These are phyloP conservation scores for Pogoniulus pusillus DNA, from an alignment of 2,797 vertebrate species.

Conservation along the genomic window DNA sequence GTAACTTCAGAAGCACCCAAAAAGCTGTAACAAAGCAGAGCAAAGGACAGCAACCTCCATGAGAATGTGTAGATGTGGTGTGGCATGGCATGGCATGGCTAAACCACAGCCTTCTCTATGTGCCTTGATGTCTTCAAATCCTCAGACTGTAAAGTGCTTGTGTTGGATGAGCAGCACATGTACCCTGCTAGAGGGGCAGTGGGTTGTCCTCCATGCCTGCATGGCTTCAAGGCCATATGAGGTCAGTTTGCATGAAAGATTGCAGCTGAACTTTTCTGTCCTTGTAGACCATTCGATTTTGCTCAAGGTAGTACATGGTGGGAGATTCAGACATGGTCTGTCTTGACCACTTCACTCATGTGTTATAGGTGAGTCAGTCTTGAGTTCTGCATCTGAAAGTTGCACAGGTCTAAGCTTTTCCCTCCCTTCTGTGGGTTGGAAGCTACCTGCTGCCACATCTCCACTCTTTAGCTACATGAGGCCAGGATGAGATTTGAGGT, in stretches of 20 bases:
- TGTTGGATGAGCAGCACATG: fast-evolving
- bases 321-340: neutral
- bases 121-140: neutral
- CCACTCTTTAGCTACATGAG: neutral
- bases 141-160: neutral
- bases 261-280: neutral
- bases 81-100: neutral
- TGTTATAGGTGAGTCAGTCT: neutral
- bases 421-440: neutral
- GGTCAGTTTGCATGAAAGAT: neutral
- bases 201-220: neutral
- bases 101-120: neutral
- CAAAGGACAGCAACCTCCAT: neutral
- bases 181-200: neutral
- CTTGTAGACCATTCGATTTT: neutral
- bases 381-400: neutral
- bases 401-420: neutral
- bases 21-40: neutral
- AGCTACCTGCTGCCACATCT: neutral
- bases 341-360: fast-evolving
- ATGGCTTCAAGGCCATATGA: neutral
- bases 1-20: neutral
- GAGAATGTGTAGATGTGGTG: neutral
- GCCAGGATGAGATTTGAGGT: neutral
- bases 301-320: neutral